Evolutionary conservation across 2,797 vertebrate species (phyloP), one percentile per base, ranked within the genome.

Genomic region (Limosa lapponica): DNA sequence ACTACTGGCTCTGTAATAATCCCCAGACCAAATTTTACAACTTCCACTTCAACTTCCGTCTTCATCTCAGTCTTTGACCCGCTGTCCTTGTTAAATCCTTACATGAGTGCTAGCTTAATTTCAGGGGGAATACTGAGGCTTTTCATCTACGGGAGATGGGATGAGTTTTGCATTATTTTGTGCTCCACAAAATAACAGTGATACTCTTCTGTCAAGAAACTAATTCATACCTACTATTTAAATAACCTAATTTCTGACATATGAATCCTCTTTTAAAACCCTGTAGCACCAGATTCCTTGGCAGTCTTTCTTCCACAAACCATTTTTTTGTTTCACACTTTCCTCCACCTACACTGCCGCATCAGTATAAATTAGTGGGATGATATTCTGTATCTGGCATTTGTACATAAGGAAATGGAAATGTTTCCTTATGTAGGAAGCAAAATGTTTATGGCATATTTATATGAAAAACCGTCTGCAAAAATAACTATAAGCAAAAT

Each of bases 21-120:
- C 81, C 69, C 67, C 39, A 77, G 74, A 34, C 78, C 87, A 85
- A 30, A 57, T 82, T 91, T 92, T 95, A 95, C 78, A 82, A 30
- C 74, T 96, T 96, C 82, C 89, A 80, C 36, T 87, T 73, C 37
- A 32, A 8, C 59, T 94, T 94, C 64, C 0, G 0, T 54, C 83
- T 36, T 82, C 67, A 82, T 55, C 78, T 84, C 44, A 32, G 51
- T 3, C 6, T 82, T 58, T 91, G 87, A 89, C 82, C 64, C 0
- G 1, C 59, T 82, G 48, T 91, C 78, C 82, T 74, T 43, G n/a
- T 82, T 67, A 87, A 96, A 64, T 61, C 48, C 67, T 80, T 57
- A 12, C 37, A 34, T 3, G 43, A 91, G 48, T 10, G 16, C 27
- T 49, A 75, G 24, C 55, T 30, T 64, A 46, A 51, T 71, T 90